Evolutionary conservation across 2,113 vertebrate genomes (phyloP).

Genomic region (Equus quagga): DNA sequence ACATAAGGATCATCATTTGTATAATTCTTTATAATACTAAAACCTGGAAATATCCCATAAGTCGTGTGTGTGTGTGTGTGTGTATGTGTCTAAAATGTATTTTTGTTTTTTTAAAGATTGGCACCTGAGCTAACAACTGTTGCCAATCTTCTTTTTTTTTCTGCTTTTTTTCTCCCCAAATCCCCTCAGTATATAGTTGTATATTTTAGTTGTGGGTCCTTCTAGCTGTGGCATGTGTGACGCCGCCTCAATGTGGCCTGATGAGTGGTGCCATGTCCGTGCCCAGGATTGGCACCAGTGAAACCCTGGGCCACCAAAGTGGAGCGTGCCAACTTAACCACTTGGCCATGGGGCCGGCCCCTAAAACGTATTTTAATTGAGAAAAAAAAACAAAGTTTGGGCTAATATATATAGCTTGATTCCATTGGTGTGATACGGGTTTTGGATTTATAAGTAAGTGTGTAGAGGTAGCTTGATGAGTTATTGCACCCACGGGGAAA

Average conservation of each 20-base stretch:
- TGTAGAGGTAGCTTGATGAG: not conserved
- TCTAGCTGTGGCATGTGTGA: too few relatives aligned
- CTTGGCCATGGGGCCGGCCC: too few relatives aligned
- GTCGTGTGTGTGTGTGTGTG: not conserved
- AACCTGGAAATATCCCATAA: not conserved
- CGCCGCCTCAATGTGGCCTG: too few relatives aligned
- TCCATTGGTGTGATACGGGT: not conserved
- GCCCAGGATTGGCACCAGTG: too few relatives aligned
- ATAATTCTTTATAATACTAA: not conserved
- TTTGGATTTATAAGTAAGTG: not conserved
- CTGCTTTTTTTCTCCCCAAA: too few relatives aligned
- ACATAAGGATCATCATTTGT: not conserved
- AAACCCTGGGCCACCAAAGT: too few relatives aligned
- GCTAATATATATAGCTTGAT: not conserved
- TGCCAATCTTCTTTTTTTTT: too few relatives aligned
- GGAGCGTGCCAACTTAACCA: too few relatives aligned
- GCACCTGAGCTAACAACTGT: too few relatives aligned
- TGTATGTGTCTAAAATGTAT: not conserved
- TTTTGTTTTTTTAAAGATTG: not conserved
- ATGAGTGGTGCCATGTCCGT: too few relatives aligned
- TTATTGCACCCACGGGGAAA: not conserved
- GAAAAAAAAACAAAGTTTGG: not conserved
- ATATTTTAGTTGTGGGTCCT: too few relatives aligned
- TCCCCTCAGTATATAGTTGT: too few relatives aligned
- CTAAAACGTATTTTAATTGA: constrained; percentile 6